Evolutionary conservation across 2,797 vertebrate genomes (phyloP), one percentile per base, ranked within the genome.

Genomic region (Gymnocypris eckloni): DNA sequence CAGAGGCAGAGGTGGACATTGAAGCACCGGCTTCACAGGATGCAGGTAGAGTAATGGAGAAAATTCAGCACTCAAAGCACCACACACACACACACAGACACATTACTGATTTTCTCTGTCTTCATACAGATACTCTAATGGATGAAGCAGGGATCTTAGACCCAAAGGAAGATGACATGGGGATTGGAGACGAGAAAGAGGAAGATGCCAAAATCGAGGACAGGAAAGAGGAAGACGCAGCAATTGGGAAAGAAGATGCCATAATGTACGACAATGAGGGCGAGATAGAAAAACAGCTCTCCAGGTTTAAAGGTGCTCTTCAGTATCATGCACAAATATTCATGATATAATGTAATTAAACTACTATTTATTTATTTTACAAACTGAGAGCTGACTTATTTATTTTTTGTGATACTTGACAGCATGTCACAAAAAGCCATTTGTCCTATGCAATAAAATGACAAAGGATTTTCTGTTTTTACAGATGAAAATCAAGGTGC

Each of bases 211-310:
- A 59, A 56, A 20, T 25, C 4, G 52, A 6, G 0, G 22, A 70
- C 9, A 70, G 16, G 61, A 81, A 82, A 28, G 81, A 28, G 22
- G 37, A 82, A 72, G 81, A 59, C 0, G 56, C 15, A n/a, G 33
- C 52, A 22, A 76, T 64, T 39, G 56, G 22, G 15, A 79, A 87
- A 22, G 89, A 90, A 6, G 87, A 81, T 3, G 78, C 81, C 22
- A 82, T 90, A 10, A 87, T 89, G 81, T 89, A 89, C 4, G 84
- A 88, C 81, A 87, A 87, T 3, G 89, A 90, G 48, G 77, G 87
- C 28, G 90, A 91, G 82, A 90, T 90, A 4, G 89, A 90, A 73
- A 89, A 87, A 48, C 89, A 82, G 45, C 88, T 90, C 39, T 89
- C 90, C 10, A 84, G 82, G 61, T 80, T 87, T 39, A 88, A 89